phyloP scores from a whole-genome alignment of 2,113 vertebrate species.

The Gnathonemus longibarbis region DNA sequence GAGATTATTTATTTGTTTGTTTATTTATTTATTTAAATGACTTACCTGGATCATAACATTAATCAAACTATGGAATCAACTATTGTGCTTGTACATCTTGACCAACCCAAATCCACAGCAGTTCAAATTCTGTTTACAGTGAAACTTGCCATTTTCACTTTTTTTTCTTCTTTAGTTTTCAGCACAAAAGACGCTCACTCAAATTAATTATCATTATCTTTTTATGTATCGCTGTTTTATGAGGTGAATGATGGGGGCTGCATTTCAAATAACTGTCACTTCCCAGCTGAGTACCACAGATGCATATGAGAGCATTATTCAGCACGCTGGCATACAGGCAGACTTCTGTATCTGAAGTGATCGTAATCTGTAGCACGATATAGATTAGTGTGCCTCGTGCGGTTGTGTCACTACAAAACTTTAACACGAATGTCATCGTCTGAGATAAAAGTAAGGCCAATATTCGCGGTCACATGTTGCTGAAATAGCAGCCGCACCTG shows the following conservation, averaged over 20 bases:
- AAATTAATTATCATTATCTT: not conserved
- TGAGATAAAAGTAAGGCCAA: not conserved
- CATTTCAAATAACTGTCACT: not conserved
- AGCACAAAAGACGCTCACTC: not conserved
- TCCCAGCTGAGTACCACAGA: not conserved
- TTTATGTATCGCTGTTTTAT: not conserved
- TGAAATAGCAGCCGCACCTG: constrained; percentile 15
- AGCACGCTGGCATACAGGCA: not conserved
- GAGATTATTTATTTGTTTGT: not conserved
- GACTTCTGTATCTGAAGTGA: not conserved
- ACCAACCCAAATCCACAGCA: not conserved
- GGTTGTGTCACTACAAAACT: constrained; percentile 30
- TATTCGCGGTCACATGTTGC: constrained; percentile 4
- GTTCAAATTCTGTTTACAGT: not conserved
- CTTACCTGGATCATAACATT: not conserved
- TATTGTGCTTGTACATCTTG: not conserved
- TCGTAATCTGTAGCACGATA: not conserved
- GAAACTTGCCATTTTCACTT: not conserved
- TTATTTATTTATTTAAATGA: not conserved
- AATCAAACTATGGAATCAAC: not conserved
- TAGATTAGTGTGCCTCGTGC: not conserved
- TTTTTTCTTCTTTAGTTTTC: not conserved
- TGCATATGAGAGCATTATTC: not conserved
- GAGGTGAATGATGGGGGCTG: not conserved
- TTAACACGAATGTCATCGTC: not conserved